A percentile compares a stretch with the other conserved stretches of the same genome.
Conservation (phyloP, 2,888 invertebrate genomes). For the Xylophagus ater region DNA sequence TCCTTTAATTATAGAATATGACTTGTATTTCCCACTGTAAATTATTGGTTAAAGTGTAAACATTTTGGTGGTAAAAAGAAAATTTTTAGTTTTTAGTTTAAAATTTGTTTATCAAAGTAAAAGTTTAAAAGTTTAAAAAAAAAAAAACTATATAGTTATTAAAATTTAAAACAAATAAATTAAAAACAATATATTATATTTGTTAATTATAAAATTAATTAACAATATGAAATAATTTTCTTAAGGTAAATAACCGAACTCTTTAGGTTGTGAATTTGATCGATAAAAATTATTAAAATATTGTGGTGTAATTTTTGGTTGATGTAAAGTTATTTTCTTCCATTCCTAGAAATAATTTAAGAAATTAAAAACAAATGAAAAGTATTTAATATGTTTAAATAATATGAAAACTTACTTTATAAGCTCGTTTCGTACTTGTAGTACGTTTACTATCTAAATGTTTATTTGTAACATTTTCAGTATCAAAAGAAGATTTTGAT, state of each 20-base stretch:
- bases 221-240: background rate
- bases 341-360: too few species aligned
- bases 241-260: conserved; percentile 8
- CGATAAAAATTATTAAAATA: conserved; percentile 4
- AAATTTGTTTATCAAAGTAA: background rate
- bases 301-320: background rate
- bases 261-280: conserved; percentile 8
- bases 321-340: too few species aligned
- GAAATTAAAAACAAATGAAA: too few species aligned
- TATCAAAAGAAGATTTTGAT: background rate
- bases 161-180: background rate
- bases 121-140: background rate
- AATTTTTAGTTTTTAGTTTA: background rate
- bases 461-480: too few species aligned
- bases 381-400: too few species aligned
- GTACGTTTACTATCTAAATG: too few species aligned
- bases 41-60: too few species aligned
- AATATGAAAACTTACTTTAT: too few species aligned
- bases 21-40: too few species aligned
- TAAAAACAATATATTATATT: background rate
- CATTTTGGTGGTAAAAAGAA: too few species aligned
- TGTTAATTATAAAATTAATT: background rate
- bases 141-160: background rate
- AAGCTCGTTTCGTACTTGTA: too few species aligned
- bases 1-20: too few species aligned